Evolutionary conservation across 2,888 invertebrate genomes (phyloP), one percentile per base, ranked within the genome.

Genomic region (Salpingus planirostris): DNA sequence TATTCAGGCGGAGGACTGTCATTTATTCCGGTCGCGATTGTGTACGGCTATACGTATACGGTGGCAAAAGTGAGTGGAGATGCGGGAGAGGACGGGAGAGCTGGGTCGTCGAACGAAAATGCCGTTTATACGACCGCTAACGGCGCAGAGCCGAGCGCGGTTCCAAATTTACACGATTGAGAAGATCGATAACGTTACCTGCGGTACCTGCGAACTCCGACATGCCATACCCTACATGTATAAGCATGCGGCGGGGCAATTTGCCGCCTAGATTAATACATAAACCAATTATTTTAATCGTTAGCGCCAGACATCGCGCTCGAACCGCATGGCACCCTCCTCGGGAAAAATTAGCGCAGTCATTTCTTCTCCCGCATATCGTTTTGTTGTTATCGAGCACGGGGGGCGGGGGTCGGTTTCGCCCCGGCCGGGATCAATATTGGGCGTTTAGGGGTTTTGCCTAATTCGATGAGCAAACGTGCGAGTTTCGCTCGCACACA

Each of bases 141-240:
- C 34, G 34, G 39, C 31, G 35, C 35, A 24, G 31, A n/a, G n/a
- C n/a, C n/a, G n/a, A 38, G 27, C 34, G 27, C 39, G 35, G 28
- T 39, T 28, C 39, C 39, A 39, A 39, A 39, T 39, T 39, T 39
- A 35, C 39, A 32, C 35, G 39, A 39, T 39, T 39, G 35, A 35
- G 35, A 29, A 39, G 32, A 39, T 39, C 39, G 39, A 39, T 39
- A 39, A 29, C 31, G 35, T 39, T 38, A 38, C 35, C 35, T 39
- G 35, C 39, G 35, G 35, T 39, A 39, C 39, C 39, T 39, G 35
- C 35, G 22, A 39, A 32, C 35, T 35, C 39, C 29, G 35, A 35
- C 35, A 35, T 39, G 35, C 35, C 35, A 39, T 32, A 31, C 35
- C 27, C 35, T n/a, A n/a, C n/a, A n/a, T n/a, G n/a, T n/a, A n/a